Conservation (phyloP, 2,113 vertebrate species). For the Atlantisia rogersi region DNA sequence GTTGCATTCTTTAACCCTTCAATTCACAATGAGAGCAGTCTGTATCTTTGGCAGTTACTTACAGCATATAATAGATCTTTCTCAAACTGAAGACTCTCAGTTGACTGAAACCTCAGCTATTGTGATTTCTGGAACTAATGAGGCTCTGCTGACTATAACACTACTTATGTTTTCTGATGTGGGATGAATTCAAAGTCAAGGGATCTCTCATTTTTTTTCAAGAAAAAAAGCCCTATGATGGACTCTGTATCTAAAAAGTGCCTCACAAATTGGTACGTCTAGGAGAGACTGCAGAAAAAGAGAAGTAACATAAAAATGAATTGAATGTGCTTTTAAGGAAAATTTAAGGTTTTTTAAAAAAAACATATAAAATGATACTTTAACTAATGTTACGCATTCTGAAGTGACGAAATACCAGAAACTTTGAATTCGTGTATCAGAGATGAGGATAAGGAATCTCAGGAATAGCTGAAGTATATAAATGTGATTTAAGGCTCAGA, state of each 20-base stretch:
- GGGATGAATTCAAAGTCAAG: conserved; percentile 30
- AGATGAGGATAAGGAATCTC: neutral
- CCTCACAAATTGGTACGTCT: neutral
- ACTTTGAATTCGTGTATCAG: neutral
- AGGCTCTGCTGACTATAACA: conserved; percentile 41
- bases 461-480: neutral
- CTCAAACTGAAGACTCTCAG: conserved; percentile 17
- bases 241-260: neutral
- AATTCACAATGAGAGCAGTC: conserved; percentile 2
- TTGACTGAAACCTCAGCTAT: conserved; percentile 49
- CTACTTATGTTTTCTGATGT: conserved; percentile 47
- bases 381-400: neutral
- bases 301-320: neutral
- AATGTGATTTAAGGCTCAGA: neutral
- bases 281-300: neutral
- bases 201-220: neutral
- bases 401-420: neutral
- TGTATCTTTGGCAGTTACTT: conserved; percentile 4
- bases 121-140: conserved; percentile 53
- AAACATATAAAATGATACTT: neutral
- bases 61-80: conserved; percentile 21
- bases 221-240: neutral
- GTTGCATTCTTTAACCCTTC: conserved; percentile 65
- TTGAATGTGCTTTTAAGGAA: neutral
- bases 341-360: neutral